phyloP scores from a whole-genome alignment of 1,140 invertebrate species.

The Euglossa dilemma region DNA sequence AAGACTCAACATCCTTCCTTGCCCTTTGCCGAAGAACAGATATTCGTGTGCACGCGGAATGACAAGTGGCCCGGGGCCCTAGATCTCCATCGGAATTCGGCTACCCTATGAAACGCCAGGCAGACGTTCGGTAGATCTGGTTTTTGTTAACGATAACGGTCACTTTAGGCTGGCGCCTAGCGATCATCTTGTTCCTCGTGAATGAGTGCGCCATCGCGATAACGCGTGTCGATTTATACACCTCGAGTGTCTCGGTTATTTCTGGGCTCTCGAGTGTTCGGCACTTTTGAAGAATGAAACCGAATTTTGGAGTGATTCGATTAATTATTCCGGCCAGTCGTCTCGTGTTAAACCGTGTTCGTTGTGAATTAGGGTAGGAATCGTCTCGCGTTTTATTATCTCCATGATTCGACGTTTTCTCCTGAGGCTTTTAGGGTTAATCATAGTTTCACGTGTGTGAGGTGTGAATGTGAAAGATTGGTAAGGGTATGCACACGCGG shows the following conservation, averaged over 20 bases:
- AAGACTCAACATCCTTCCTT: conserved; percentile 44
- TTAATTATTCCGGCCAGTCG: neutral
- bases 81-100: conserved; percentile 4
- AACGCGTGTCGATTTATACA: neutral
- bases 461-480: no score
- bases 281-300: neutral
- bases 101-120: neutral
- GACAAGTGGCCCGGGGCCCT: conserved; percentile 59
- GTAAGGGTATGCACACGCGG: no score
- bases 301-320: neutral
- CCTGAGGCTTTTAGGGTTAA: neutral
- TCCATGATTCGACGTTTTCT: neutral
- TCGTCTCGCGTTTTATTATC: no score
- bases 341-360: neutral
- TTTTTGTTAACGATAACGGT: conserved; percentile 44
- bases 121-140: conserved; percentile 12
- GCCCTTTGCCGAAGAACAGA: conserved; percentile 55
- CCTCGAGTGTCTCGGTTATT: neutral
- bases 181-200: neutral
- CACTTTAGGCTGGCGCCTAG: neutral
- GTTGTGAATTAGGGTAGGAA: neutral
- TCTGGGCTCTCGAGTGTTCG: neutral
- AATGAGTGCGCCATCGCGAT: neutral
- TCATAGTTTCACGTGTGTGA: no score
- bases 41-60: conserved; percentile 57